A percentile compares a stretch with the other conserved stretches of the same genome.
These are phyloP conservation scores for Sander vitreus DNA, from an alignment of 2,113 vertebrate genomes.

Conservation along the genomic window DNA sequence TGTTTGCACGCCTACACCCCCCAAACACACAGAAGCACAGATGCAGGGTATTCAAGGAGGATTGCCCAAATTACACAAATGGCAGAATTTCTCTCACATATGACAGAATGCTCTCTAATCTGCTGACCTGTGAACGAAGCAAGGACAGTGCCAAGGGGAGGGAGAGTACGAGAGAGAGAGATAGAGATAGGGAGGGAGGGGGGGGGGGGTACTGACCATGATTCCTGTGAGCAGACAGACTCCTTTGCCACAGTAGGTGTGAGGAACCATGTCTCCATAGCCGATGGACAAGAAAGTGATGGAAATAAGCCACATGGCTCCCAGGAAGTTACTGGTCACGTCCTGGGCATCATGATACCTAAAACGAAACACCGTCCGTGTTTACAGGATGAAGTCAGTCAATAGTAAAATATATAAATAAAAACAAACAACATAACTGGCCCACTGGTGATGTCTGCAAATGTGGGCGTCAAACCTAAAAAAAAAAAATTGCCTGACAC, in stretches of 20 bases:
- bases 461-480: constrained; percentile 41
- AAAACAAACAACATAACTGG: constrained; percentile 1
- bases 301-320: constrained; percentile 99
- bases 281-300: constrained; percentile 99
- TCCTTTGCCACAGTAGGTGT: constrained; percentile 98
- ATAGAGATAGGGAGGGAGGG: background rate
- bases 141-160: constrained; percentile 33
- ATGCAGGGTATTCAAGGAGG: constrained; percentile 73
- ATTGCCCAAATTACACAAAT: constrained; percentile 67
- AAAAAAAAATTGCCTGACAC: constrained; percentile 37
- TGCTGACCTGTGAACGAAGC: constrained; percentile 68
- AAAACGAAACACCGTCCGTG: constrained; percentile 7
- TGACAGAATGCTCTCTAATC: constrained; percentile 69
- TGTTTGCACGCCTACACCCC: constrained; percentile 64
- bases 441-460: constrained; percentile 32
- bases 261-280: constrained; percentile 98
- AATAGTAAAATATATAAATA: constrained; percentile 1
- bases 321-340: constrained; percentile 98
- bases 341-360: constrained; percentile 99
- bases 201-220: constrained; percentile 88
- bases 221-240: constrained; percentile 98
- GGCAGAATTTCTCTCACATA: constrained; percentile 59
- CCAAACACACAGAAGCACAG: constrained; percentile 67
- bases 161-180: background rate
- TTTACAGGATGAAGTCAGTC: constrained; percentile 25